phyloP scores from a whole-genome alignment of 2,888 invertebrate genomes.

The Orthosia gracilis region DNA sequence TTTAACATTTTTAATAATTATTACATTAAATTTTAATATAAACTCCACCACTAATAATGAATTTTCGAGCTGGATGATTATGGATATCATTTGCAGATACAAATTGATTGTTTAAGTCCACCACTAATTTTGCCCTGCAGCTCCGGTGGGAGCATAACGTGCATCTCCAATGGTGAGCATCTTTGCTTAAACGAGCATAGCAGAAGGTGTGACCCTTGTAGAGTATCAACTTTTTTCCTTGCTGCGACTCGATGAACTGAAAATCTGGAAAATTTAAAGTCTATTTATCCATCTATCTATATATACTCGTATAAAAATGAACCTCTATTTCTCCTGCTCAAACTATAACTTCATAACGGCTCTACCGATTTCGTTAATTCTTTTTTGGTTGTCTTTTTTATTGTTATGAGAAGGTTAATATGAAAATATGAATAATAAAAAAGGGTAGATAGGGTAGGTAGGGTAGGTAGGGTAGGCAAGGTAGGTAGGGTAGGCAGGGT shows the following conservation, averaged over 20 bases:
- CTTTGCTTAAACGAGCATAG: constrained; percentile 10
- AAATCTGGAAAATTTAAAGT: constrained; percentile 16
- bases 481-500: too few species aligned
- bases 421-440: too few species aligned
- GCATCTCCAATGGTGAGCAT: constrained; percentile 36
- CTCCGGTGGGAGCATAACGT: constrained; percentile 19
- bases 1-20: background rate
- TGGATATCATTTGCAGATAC: constrained; percentile 12
- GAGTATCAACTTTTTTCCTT: constrained; percentile 23
- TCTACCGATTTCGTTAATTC: too few species aligned
- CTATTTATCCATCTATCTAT: background rate
- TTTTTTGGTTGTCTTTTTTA: too few species aligned
- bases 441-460: too few species aligned
- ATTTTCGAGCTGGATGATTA: constrained; percentile 30
- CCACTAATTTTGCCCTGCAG: constrained; percentile 37
- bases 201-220: constrained; percentile 17
- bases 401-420: too few species aligned
- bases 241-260: constrained; percentile 19
- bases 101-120: constrained; percentile 17
- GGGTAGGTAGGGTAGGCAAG: too few species aligned
- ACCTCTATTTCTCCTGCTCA: too few species aligned
- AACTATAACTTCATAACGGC: too few species aligned
- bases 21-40: constrained; percentile 19
- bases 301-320: too few species aligned
- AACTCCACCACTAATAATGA: background rate